Evolutionary conservation across 2,888 invertebrate genomes (phyloP).

Genomic region (Amaurobius ferox): DNA sequence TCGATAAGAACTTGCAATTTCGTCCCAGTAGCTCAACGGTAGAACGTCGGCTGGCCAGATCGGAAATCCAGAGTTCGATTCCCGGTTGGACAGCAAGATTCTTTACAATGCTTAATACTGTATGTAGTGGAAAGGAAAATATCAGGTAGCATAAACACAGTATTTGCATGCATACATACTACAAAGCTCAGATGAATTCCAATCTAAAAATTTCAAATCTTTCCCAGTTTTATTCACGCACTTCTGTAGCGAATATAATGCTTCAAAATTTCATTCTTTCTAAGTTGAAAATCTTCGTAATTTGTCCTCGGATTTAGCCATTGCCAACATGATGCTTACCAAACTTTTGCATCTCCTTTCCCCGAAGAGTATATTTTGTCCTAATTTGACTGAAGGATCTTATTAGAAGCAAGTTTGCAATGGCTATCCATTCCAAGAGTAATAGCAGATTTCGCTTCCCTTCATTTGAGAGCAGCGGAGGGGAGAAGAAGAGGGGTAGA

Average conservation of each 20-base stretch:
- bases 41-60: too few species aligned
- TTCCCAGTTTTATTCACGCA: too few species aligned
- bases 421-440: neutral
- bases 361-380: neutral
- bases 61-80: too few species aligned
- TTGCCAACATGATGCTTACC: neutral
- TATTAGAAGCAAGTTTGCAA: conserved; percentile 14
- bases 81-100: too few species aligned
- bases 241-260: neutral
- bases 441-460: conserved; percentile 38
- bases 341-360: neutral
- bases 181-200: too few species aligned
- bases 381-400: conserved; percentile 56
- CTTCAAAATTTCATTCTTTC: neutral
- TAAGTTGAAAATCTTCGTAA: neutral
- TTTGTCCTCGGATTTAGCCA: neutral
- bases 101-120: too few species aligned
- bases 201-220: too few species aligned
- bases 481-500: conserved; percentile 11
- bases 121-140: too few species aligned
- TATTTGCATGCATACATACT: too few species aligned
- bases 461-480: conserved; percentile 33
- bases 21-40: too few species aligned
- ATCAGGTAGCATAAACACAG: too few species aligned
- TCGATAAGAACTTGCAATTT: too few species aligned